Evolutionary conservation across 2,888 invertebrate species (phyloP).

Genomic region (Hybos culiciformis): DNA sequence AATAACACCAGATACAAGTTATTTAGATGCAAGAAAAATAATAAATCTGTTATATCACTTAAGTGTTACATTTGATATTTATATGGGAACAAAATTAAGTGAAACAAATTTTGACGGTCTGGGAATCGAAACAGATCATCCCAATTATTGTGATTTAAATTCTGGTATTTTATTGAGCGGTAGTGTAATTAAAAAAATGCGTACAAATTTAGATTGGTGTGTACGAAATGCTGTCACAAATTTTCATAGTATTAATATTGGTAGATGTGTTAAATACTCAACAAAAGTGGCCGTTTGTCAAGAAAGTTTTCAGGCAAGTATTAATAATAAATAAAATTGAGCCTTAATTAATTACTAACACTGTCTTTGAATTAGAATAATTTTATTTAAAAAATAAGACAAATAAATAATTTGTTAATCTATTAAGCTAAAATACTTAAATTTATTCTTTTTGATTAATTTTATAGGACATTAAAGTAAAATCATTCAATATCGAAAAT

Average conservation of each 20-base stretch:
- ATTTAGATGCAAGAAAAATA: conserved; percentile 66
- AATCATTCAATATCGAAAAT: conserved; percentile 25
- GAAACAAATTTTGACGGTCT: conserved; percentile 38
- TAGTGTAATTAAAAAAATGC: conserved; percentile 65
- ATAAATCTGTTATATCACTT: conserved; percentile 57
- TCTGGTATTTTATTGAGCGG: conserved; percentile 80
- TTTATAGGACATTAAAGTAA: conserved; percentile 26
- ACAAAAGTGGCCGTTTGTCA: conserved; percentile 34
- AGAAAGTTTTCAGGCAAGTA: conserved; percentile 37
- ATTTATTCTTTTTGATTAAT: conserved; percentile 3
- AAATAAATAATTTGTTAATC: not conserved
- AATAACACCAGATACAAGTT: conserved; percentile 70
- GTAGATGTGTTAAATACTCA: conserved; percentile 52
- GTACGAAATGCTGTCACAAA: conserved; percentile 72
- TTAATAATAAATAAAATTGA: conserved; percentile 20
- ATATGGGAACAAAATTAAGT: conserved; percentile 51
- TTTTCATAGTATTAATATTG: conserved; percentile 73
- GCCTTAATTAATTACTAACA: not conserved
- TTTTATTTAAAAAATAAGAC: not conserved
- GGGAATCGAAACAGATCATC: conserved; percentile 22
- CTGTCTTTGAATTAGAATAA: not conserved
- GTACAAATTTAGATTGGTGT: conserved; percentile 75
- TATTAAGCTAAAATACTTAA: not conserved
- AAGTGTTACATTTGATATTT: conserved; percentile 73
- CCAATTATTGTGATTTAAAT: conserved; percentile 45